Conservation (phyloP, 2,888 invertebrate species). For the Tricholauxania praeusta region DNA sequence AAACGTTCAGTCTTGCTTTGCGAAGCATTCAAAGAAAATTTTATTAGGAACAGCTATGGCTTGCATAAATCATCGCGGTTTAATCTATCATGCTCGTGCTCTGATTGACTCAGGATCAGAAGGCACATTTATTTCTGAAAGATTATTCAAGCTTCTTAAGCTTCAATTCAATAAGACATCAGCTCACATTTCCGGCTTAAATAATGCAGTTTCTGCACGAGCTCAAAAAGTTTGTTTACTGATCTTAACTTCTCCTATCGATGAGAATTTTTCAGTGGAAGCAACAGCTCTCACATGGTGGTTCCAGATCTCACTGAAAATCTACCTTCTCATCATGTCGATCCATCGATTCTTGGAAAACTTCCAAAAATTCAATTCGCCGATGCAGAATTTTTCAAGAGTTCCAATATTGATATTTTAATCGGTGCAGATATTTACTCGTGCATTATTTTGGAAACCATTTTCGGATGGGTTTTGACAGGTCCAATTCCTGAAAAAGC, state of each 20-base stretch:
- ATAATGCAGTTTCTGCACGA: constrained; percentile 28
- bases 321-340: constrained; percentile 23
- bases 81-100: constrained; percentile 14
- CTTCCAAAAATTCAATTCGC: constrained; percentile 16
- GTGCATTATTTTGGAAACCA: too few relatives aligned
- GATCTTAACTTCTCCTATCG: not conserved
- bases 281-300: too few relatives aligned
- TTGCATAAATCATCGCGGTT: not conserved
- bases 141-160: constrained; percentile 30
- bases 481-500: constrained; percentile 12
- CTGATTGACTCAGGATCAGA: constrained; percentile 42
- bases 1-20: too few relatives aligned
- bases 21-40: constrained; percentile 12
- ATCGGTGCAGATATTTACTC: too few relatives aligned
- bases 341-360: not conserved
- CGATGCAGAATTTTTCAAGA: constrained; percentile 24
- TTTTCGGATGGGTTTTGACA: not conserved
- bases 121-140: constrained; percentile 39
- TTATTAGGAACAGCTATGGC: constrained; percentile 33
- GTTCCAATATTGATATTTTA: constrained; percentile 21
- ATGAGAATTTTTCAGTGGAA: constrained; percentile 11
- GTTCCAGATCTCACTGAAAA: constrained; percentile 36
- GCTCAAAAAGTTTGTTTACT: constrained; percentile 28
- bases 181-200: constrained; percentile 31
- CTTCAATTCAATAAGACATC: constrained; percentile 23